These are phyloP conservation scores for Penaeus japonicus DNA, from an alignment of 1,140 invertebrate species.

Conservation along the genomic window DNA sequence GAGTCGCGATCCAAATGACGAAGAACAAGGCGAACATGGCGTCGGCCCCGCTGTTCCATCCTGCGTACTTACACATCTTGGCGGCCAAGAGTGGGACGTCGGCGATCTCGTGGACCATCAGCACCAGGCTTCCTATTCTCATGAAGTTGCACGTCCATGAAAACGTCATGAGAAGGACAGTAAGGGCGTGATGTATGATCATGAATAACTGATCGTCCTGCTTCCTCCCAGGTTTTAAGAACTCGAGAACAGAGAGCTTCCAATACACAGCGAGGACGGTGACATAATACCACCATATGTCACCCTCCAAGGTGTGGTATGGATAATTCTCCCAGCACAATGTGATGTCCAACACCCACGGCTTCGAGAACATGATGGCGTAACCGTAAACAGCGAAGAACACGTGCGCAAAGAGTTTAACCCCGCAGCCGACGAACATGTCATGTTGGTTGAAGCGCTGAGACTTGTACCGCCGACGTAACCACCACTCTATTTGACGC, in stretches of 20 bases:
- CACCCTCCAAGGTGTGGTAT: slow-evolving; percentile 64
- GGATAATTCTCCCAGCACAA: slow-evolving; percentile 83
- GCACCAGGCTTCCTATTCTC: slow-evolving; percentile 87
- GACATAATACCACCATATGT: slow-evolving; percentile 70
- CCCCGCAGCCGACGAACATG: slow-evolving; percentile 39
- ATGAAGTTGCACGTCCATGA: slow-evolving; percentile 95
- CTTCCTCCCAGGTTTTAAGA: slow-evolving; percentile 2
- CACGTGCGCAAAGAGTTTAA: slow-evolving; percentile 87
- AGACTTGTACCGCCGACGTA: slow-evolving; percentile 72
- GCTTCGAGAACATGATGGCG: slow-evolving; percentile 85
- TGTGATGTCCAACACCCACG: slow-evolving; percentile 93
- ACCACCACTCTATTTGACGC: slow-evolving; percentile 89
- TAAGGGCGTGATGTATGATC: slow-evolving; percentile 73
- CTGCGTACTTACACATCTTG: slow-evolving; percentile 92
- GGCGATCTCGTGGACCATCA: slow-evolving; percentile 91
- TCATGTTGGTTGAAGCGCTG: neutral
- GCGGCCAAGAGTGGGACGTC: slow-evolving; percentile 78
- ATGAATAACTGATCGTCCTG: slow-evolving; percentile 52
- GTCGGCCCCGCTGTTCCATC: slow-evolving; percentile 84
- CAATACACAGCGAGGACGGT: slow-evolving; percentile 88
- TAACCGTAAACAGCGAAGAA: slow-evolving; percentile 84
- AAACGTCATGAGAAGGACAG: slow-evolving; percentile 69
- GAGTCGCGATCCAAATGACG: slow-evolving; percentile 84
- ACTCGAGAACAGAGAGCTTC: slow-evolving; percentile 42
- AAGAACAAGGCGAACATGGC: slow-evolving; percentile 86